Percentiles rank a stretch among this genome's conserved stretches.
Conservation (phyloP, 2,888 invertebrate genomes). For the Plebejus anna region DNA sequence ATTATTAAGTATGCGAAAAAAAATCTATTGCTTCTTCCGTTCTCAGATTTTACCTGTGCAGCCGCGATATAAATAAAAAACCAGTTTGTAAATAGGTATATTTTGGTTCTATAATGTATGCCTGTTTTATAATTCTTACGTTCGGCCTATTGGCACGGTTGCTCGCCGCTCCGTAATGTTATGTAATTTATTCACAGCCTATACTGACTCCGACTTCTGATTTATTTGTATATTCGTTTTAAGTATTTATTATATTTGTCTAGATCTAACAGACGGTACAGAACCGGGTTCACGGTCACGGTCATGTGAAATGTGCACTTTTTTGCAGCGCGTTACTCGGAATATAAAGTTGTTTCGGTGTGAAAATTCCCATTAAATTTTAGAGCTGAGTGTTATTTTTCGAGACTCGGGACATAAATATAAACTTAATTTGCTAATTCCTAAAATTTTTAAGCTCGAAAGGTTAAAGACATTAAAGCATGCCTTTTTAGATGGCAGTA, state of each 20-base stretch:
- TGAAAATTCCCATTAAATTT: constrained; percentile 63
- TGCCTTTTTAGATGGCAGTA: constrained; percentile 1
- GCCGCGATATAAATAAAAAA: constrained; percentile 5
- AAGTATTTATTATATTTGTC: constrained; percentile 39
- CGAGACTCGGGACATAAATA: neutral
- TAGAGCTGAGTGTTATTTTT: constrained; percentile 34
- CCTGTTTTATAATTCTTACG: constrained; percentile 9
- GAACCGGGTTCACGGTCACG: constrained; percentile 63
- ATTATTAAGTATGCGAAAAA: neutral
- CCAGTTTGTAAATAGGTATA: neutral
- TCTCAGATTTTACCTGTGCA: neutral
- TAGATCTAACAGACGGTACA: constrained; percentile 65
- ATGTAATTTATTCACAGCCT: constrained; percentile 25
- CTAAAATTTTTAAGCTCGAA: constrained; percentile 12
- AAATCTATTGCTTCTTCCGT: constrained; percentile 4
- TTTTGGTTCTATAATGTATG: constrained; percentile 10
- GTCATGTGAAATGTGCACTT: constrained; percentile 69
- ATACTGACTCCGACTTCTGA: constrained; percentile 6
- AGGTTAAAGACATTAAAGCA: constrained; percentile 19
- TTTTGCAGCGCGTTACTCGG: constrained; percentile 66
- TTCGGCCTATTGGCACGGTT: constrained; percentile 13
- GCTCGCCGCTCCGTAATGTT: neutral
- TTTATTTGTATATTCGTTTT: constrained; percentile 19
- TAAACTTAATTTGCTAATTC: neutral
- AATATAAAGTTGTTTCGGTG: constrained; percentile 56